Base-by-base conservation (phyloP, 2,888 invertebrate genomes). In the Eumerus sabulonum region DNA sequence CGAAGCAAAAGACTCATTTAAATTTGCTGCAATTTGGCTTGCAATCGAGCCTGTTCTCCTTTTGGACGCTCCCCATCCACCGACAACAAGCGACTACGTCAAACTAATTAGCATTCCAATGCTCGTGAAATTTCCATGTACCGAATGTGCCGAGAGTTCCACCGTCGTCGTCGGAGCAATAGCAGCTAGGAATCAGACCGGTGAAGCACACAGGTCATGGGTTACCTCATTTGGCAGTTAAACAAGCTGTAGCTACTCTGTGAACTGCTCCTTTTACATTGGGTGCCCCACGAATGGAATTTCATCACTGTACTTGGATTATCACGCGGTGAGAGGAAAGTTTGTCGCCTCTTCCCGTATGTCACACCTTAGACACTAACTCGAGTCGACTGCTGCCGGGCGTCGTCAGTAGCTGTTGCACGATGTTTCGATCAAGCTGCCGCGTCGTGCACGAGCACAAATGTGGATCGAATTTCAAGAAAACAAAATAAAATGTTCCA, bases 61-160 rank as follows among this genome's bases (percentile, higher is more conserved):
- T 56, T 48, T 63, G 60, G 71, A 51, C 51, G 57, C 67, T 67
- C 42, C 63, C 50, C 42, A 38, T 63, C 57, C 50, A 42, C n/a
- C 44, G 36, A 19, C 44, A 9, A 51, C 63, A 40, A 27, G 42
- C 57, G 60, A 72, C 77, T 13, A 77, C 73, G 72, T 77, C 73
- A 77, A 77, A 77, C 73, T 73, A 73, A 77, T 77, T 77, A 77
- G 77, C 77, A 77, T 77, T 77, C 72, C 73, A 50, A 63, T 77
- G n/a, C 59, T 73, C 59, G 77, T 63, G 48, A 77, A 77, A 63
- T 67, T 48, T 60, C 60, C 73, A 60, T 73, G 73, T 73, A 60
- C 60, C 4, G 60, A 73, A 60, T 73, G 73, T 73, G 60, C 60
- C 4, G 60, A 73, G 27, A 27, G 27, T 27, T 27, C 27, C 27